These are phyloP conservation scores for Takifugu flavidus DNA, from an alignment of 2,113 vertebrate genomes.

Conservation along the genomic window DNA sequence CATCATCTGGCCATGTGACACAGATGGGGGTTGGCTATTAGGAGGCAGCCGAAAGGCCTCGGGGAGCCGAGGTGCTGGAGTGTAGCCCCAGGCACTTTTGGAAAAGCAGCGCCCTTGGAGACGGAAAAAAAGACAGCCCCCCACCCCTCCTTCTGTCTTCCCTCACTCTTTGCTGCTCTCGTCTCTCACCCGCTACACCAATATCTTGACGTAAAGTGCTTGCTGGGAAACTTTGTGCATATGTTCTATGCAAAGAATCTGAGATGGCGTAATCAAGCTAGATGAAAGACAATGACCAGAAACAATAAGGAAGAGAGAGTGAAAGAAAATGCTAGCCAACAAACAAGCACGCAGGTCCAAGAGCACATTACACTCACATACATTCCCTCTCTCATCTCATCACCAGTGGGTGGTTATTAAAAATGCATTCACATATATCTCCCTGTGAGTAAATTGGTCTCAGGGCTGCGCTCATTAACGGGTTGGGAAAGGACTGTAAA, in stretches of 20 bases:
- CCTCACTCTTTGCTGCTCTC: slow-evolving; percentile 28
- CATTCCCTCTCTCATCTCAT: slow-evolving; percentile 52
- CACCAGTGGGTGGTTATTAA: slow-evolving; percentile 74
- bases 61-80: slow-evolving; percentile 97
- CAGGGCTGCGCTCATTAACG: slow-evolving; percentile 73
- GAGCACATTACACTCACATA: slow-evolving; percentile 48
- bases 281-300: slow-evolving; percentile 57
- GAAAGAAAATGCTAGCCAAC: slow-evolving; percentile 58
- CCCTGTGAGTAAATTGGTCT: slow-evolving; percentile 71
- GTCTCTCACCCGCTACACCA: slow-evolving; percentile 43
- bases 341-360: slow-evolving; percentile 57
- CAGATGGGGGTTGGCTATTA: slow-evolving; percentile 92
- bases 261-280: slow-evolving; percentile 43
- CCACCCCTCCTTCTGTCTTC: slow-evolving; percentile 35
- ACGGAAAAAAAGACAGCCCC: slow-evolving; percentile 72
- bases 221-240: slow-evolving; percentile 58
- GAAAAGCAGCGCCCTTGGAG: slow-evolving; percentile 94
- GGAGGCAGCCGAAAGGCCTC: slow-evolving; percentile 94
- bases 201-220: slow-evolving; percentile 64
- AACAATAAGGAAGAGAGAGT: slow-evolving; percentile 30
- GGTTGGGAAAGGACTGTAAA: slow-evolving; percentile 68
- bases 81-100: slow-evolving; percentile 94
- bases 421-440: slow-evolving; percentile 74
- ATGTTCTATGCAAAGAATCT: slow-evolving; percentile 38
- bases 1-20: slow-evolving; percentile 76